Base-by-base conservation (phyloP, 1,140 invertebrate genomes). In the Drosophila elegans region DNA sequence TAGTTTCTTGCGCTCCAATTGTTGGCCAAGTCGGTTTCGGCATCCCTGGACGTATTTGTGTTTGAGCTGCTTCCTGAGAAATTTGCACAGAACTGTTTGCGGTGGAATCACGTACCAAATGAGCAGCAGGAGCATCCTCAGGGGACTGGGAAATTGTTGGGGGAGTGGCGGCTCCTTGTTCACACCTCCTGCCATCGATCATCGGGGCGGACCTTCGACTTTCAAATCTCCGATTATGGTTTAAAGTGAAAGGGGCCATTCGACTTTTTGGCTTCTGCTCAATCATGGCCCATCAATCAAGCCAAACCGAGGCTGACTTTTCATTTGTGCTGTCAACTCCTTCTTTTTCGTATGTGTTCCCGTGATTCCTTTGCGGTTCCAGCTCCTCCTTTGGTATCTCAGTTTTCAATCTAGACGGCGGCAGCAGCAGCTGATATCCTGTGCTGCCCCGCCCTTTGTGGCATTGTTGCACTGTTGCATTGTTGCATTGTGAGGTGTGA, bases 1-100 rank as follows among this genome's bases (percentile, higher is more conserved):
- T 88, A 88, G 84, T 89, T 83, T 89, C 83, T 73, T 83, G 73
- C 67, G 83, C 83, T 88, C 76, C 83, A 89, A 85, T 85, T 86
- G 82, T 38, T 63, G 64, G 59, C 57, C 71, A 13, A 16, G 16
- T 36, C 63, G 11, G 32, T 52, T 51, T 64, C 52, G n/a, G 16
- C 10, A 13, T 36, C 41, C 16, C 32, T 3, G 21, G 16, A 45
- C 25, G 51, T 38, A 49, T 61, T 52, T 72, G 52, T 42, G 25
- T 55, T 52, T 46, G 51, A 46, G 49, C 34, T 13, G 42, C 36
- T 72, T 73, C 57, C 59, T 49, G 29, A 42, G 52, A 80, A 78
- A 64, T 72, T 71, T 75, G 78, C 78, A 79, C 59, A 79, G 52
- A 75, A 53, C 44, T 42, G 73, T 55, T 69, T 83, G 79, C 36